A percentile compares a stretch with the other conserved stretches of the same genome.
These are phyloP conservation scores for Drosophila robusta DNA, from an alignment of 2,888 invertebrate genomes.

Conservation along the genomic window DNA sequence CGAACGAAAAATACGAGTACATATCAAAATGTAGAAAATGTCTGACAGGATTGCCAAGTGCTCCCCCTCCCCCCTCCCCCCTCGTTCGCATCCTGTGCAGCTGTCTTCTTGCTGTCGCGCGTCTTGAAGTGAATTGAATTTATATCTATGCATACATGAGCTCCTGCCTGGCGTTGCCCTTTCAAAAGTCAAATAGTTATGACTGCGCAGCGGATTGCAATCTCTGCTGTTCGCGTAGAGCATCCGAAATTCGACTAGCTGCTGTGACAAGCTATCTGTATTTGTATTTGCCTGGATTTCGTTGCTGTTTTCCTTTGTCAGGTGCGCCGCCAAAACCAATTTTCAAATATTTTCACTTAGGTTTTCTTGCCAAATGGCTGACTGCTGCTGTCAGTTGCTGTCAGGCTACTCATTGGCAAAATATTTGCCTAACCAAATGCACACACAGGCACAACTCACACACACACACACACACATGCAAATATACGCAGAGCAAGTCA, in stretches of 20 bases:
- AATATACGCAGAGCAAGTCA: conserved; percentile 49
- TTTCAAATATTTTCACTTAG: conserved; percentile 83
- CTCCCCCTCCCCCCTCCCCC: conserved; percentile 5
- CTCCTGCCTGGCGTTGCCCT: conserved; percentile 26
- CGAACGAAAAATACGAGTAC: conserved; percentile 65
- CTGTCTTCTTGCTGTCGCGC: conserved; percentile 69
- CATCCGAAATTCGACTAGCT: conserved; percentile 29
- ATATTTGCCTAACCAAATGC: conserved; percentile 71
- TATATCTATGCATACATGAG: conserved; percentile 61
- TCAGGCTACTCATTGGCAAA: conserved; percentile 67
- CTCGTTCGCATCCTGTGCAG: conserved; percentile 6
- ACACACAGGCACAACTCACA: conserved; percentile 22
- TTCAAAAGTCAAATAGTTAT: conserved; percentile 55
- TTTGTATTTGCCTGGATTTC: conserved; percentile 50
- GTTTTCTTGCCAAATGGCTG: conserved; percentile 46
- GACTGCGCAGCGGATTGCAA: conserved; percentile 13
- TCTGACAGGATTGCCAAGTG: conserved; percentile 73
- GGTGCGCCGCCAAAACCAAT: conserved; percentile 81
- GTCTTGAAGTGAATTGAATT: conserved; percentile 75
- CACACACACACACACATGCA: conserved; percentile 14
- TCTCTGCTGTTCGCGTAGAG: not conserved
- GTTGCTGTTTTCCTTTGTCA: conserved; percentile 73
- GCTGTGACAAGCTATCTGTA: conserved; percentile 9
- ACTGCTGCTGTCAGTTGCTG: conserved; percentile 53
- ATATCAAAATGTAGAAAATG: conserved; percentile 77